Base-by-base conservation (phyloP, 2,797 vertebrate species). In the Hippocampus kuda region DNA sequence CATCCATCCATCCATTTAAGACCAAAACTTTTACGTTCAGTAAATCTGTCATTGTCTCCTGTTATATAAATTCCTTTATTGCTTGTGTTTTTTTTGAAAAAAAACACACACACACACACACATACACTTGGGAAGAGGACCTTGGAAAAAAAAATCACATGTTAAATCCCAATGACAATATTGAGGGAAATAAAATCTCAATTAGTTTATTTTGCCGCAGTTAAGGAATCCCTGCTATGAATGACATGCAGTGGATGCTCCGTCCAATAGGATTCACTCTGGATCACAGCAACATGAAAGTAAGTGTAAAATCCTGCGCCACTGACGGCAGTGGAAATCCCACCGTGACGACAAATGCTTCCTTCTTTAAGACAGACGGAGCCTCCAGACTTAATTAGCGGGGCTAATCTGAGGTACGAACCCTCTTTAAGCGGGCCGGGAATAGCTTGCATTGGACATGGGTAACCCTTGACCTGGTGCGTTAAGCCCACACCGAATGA, bases 341-440 rank as follows among this genome's bases (percentile, higher is more conserved):
- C 5, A 12, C 48, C 13, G 24, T 34, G 49, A 49, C 49, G 34
- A 20, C 49, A 18, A 30, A 12, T 1, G 27, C 30, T 61, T 61
- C 30, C 26, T 34, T 61, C 30, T 61, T 38, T 9, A 68, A 63
- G 61, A 69, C 70, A 72, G 68, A 65, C 69, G 68, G 69, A 80
- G 77, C 78, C 77, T 60, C 22, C 74, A n/a, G 62, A 70, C 78
- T 81, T 85, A 88, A 89, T 91, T 90, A 89, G 81, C 70, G 65
- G 59, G 27, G 76, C 78, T 91, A 90, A 91, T 91, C 90, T 88
- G 79, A 88, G 83, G 79, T 75, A 68, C 83, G 90, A 91, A 82
- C 85, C 87, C 82, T 89, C 85, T 84, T 89, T 88, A 85, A 79
- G n/a, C 71, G 22, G 71, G 74, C 80, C 77, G 68, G 75, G 84